A percentile compares a stretch with the other conserved stretches of the same genome.
phyloP scores from a whole-genome alignment of 2,113 vertebrate genomes.

The Guaruba guarouba region DNA sequence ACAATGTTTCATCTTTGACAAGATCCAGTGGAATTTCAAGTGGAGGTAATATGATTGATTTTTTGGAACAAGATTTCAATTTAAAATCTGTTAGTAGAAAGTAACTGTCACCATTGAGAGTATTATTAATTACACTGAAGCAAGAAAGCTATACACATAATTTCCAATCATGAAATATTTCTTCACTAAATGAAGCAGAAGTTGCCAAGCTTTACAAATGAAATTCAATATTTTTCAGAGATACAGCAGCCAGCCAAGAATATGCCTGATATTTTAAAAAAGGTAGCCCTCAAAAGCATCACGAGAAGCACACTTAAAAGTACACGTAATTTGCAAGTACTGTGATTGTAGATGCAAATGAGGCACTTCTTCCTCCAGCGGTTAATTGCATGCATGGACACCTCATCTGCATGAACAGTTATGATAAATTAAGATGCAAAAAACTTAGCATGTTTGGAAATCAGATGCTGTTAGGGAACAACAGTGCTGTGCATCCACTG shows the following conservation, averaged over 20 bases:
- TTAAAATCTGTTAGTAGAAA: background rate
- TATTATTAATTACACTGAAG: background rate
- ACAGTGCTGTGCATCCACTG: background rate
- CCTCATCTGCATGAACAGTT: background rate
- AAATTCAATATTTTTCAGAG: background rate
- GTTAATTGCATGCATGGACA: conserved; percentile 21
- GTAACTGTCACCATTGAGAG: background rate
- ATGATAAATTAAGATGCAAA: conserved; percentile 26
- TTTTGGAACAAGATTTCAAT: background rate
- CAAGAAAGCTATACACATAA: background rate
- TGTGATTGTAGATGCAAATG: conserved; percentile 10
- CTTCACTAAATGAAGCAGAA: background rate
- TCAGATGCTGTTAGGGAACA: background rate
- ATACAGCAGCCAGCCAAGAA: background rate
- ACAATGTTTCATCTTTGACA: background rate
- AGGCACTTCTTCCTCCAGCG: background rate
- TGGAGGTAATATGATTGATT: background rate
- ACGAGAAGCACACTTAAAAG: background rate
- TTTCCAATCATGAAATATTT: background rate
- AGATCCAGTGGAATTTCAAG: background rate
- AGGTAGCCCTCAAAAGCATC: background rate
- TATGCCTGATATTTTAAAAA: background rate
- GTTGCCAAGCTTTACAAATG: background rate
- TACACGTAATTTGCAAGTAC: background rate
- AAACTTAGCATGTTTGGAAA: conserved; percentile 9